Evolutionary conservation across 1,140 invertebrate species (phyloP).

Genomic region (Heliconius hermathena): DNA sequence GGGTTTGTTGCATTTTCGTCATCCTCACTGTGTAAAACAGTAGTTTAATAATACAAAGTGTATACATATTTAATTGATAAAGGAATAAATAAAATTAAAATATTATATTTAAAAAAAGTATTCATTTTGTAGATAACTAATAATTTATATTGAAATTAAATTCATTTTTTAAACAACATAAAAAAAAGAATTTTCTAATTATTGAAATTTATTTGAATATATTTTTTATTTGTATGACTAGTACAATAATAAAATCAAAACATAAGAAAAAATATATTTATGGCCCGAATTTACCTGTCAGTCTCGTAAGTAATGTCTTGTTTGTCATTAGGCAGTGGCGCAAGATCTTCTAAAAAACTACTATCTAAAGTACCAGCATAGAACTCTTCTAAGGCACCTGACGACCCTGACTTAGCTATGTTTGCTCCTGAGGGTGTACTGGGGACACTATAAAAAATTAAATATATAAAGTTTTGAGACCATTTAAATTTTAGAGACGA

Average conservation of each 20-base stretch:
- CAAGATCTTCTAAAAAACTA: constrained; percentile 90
- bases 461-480: background rate
- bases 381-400: constrained; percentile 91
- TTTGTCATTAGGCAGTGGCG: constrained; percentile 69
- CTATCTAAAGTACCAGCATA: constrained; percentile 89
- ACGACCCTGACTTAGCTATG: constrained; percentile 50
- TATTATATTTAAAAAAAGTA: no score
- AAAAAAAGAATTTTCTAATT: no score
- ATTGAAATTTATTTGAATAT: no score
- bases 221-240: no score
- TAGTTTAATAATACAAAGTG: no score
- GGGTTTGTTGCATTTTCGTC: constrained; percentile 90
- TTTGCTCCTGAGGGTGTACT: constrained; percentile 55
- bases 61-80: no score
- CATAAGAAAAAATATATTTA: background rate
- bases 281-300: constrained; percentile 82
- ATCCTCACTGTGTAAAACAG: constrained; percentile 82
- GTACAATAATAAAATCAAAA: background rate
- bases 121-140: no score
- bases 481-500: background rate
- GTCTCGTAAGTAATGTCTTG: constrained; percentile 83
- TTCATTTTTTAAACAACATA: no score
- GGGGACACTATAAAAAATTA: constrained; percentile 41
- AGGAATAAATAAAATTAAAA: no score
- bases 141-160: no score